A percentile compares a stretch with the other conserved stretches of the same genome.
Evolutionary conservation across 1,140 invertebrate species (phyloP).

Genomic region (Zaprionus tsacasi): DNA sequence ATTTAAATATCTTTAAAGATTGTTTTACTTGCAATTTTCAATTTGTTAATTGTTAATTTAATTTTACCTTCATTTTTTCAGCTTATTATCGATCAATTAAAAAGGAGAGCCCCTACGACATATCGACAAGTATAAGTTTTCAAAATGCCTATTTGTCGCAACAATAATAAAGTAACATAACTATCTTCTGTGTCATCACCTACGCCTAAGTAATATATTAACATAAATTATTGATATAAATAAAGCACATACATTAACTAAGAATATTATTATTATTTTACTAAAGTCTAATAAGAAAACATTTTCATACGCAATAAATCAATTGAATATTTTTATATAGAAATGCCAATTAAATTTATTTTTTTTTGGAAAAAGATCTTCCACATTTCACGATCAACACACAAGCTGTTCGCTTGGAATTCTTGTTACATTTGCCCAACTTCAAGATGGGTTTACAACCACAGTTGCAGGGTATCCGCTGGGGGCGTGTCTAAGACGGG

Average conservation of each 20-base stretch:
- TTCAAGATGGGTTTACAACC: not conserved
- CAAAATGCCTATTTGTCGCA: slow-evolving; percentile 40
- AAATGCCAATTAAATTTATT: not conserved
- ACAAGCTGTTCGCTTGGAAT: not conserved
- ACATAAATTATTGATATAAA: slow-evolving; percentile 24
- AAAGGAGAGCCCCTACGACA: slow-evolving; percentile 22
- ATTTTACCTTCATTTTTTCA: slow-evolving; percentile 1
- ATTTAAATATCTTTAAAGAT: too few species aligned
- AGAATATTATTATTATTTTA: not conserved
- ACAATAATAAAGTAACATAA: slow-evolving; percentile 25
- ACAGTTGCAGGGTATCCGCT: slow-evolving; percentile 23
- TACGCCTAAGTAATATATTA: slow-evolving; percentile 24
- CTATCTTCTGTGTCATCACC: slow-evolving; percentile 42
- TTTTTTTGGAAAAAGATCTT: not conserved
- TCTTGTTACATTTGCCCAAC: not conserved
- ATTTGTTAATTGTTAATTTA: too few species aligned
- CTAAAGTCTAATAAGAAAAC: too few species aligned
- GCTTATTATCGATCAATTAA: slow-evolving; percentile 32
- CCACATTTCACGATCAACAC: not conserved
- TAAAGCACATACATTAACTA: slow-evolving; percentile 12
- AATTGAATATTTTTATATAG: not conserved
- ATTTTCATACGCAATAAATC: too few species aligned
- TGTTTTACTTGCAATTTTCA: not conserved
- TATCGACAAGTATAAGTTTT: slow-evolving; percentile 27
- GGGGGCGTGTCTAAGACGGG: slow-evolving; percentile 28